Evolutionary conservation across 2,888 invertebrate genomes (phyloP), one percentile per base, ranked within the genome.

Genomic region (Scaptomyza flava): DNA sequence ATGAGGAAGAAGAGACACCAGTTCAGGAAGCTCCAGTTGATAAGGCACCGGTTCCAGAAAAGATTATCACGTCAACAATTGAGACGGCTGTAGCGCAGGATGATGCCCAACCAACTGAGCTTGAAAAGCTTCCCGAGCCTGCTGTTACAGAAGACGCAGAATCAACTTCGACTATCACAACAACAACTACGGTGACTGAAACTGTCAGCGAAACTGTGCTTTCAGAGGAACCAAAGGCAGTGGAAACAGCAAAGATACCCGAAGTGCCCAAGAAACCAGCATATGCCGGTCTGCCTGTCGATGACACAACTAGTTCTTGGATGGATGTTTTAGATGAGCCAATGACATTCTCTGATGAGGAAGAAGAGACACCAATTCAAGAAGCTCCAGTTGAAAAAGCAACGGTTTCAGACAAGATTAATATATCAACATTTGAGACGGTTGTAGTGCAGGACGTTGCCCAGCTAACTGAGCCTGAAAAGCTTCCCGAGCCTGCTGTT

Each of bases 281-380:
- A 8, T 82, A 82, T 65, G 79, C 77, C 42, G 89, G 82, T 33
- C 68, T 87, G 42, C 85, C 88, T 20, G 65, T 86, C 42, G 88
- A 90, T 72, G 81, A 88, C 38, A 67, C 88, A 1, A 73, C 87
- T 14, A 84, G 72, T 52, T 56, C 84, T 3, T 91, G 90, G 85
- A 82, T 91, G 80, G 59, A 81, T 58, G 79, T 87, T 43, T 47
- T 89, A 17, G 91, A 92, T 58, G 90, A 91, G 65, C 87, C 89
- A 33, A 84, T 89, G 62, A 69, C 73, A 9, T 79, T 91, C 54
- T 84, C 89, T 5, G 89, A 87, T 38, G 33, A 34, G 33, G 89
- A 90, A 17, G 89, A 89, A 56, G 73, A 61, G 4, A 51, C 46
- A 62, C 43, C 52, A 9, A 2, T 11, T 4, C 11, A 48, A 12